These are phyloP conservation scores for Atherinomorus stipes DNA, from an alignment of 2,113 vertebrate species.

Conservation along the genomic window DNA sequence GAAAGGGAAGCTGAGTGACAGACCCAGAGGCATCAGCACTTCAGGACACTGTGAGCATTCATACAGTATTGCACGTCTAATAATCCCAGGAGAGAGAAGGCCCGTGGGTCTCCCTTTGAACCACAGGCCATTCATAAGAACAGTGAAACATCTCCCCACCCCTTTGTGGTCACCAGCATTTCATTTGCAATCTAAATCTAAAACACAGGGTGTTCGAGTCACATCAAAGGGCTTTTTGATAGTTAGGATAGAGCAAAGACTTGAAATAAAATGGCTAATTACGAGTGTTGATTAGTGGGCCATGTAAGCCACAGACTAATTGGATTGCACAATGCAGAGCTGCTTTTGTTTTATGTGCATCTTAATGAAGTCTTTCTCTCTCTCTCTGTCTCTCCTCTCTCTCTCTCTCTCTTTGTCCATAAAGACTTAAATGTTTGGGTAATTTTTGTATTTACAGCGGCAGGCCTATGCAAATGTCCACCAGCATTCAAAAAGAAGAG, in stretches of 20 bases:
- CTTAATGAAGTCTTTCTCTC: conserved; percentile 44
- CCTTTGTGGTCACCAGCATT: conserved; percentile 60
- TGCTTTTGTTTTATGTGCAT: conserved; percentile 61
- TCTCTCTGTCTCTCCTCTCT: conserved; percentile 8
- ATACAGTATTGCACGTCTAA: conserved; percentile 34
- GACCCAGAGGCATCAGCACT: conserved; percentile 9
- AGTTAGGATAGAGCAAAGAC: conserved; percentile 63
- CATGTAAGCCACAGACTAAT: conserved; percentile 68
- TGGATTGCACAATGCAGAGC: conserved; percentile 64
- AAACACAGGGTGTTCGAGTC: conserved; percentile 60
- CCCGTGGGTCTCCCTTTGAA: conserved; percentile 66
- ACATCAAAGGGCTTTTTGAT: conserved; percentile 78
- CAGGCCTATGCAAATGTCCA: conserved; percentile 17
- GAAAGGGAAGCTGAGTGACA: conserved; percentile 29
- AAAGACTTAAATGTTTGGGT: conserved; percentile 45
- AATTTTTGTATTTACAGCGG: conserved; percentile 33
- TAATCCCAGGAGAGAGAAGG: conserved; percentile 50
- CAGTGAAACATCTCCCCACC: conserved; percentile 46
- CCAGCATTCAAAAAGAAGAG: conserved; percentile 5
- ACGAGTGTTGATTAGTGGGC: conserved; percentile 64
- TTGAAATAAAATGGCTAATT: conserved; percentile 77
- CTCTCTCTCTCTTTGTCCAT: conserved; percentile 8
- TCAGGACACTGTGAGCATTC: conserved; percentile 35
- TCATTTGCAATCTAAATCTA: conserved; percentile 75
- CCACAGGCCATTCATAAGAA: conserved; percentile 55